Evolutionary conservation across 2,113 vertebrate genomes (phyloP), one percentile per base, ranked within the genome.

Genomic region (Trogon melanurus): DNA sequence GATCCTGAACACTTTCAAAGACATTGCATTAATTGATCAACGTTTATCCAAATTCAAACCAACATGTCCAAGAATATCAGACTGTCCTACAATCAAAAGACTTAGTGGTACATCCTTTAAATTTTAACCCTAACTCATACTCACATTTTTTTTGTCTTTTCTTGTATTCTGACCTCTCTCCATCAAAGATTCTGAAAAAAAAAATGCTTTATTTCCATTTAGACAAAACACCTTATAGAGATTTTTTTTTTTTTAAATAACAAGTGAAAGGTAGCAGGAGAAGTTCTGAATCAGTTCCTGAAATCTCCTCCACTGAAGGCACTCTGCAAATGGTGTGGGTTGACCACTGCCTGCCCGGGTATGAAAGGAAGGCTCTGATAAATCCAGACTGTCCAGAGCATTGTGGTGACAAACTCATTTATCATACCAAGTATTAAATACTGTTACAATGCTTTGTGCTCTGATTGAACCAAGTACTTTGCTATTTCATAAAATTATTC

Each of bases 221-320:
- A 97, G 97, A 97, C 96, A 93, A 98, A 95, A 94, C 54, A 71
- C 21, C 78, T 96, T 67, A 96, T 96, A 91, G 95, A 96, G 67
- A 91, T 61, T 27, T 98, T 27, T 98, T 98, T 27, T 98, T 97
- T 92, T 97, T 98, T 91, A 89, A 80, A 69, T 82, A 97, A 53
- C 95, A 97, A 95, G 91, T 93, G 30, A 92, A 97, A 96, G 41
- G 73, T 50, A 80, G 88, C 41, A 96, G 91, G 44, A 89, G 72
- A 88, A 84, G 71, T 47, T 58, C 78, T 45, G 56, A 94, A 44
- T 91, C 64, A 0, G 45, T 97, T 85, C 94, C 97, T 85, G 81
- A 97, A 45, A 97, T 97, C 54, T 95, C 97, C 81, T 96, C 95
- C 41, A 97, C 93, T 56, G 97, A 97, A 74, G 95, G 94, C 26